A percentile compares a stretch with the other conserved stretches of the same genome.
phyloP scores from a whole-genome alignment of 2,797 vertebrate genomes.

The Poecilia wingei region DNA sequence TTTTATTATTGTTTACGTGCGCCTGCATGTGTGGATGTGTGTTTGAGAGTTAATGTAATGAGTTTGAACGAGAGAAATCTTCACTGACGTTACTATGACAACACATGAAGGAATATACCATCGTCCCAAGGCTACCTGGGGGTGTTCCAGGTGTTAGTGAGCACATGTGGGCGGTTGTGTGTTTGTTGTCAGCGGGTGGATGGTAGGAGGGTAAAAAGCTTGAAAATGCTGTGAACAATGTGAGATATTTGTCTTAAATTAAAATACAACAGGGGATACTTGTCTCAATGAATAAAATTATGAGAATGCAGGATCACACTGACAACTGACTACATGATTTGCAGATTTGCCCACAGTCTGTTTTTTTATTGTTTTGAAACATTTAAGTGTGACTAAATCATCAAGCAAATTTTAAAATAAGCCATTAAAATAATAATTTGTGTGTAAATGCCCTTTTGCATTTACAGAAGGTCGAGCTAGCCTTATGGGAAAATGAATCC shows the following conservation, averaged over 20 bases:
- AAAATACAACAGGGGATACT: not conserved
- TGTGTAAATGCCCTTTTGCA: not conserved
- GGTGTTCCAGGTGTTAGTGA: constrained; percentile 58
- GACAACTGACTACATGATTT: not conserved
- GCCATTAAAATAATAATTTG: not conserved
- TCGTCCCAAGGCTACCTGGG: constrained; percentile 66
- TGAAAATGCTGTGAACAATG: constrained; percentile 27
- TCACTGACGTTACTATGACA: constrained; percentile 86
- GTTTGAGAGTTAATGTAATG: constrained; percentile 71
- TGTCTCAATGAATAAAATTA: not conserved
- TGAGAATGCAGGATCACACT: constrained; percentile 1
- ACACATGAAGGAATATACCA: constrained; percentile 82
- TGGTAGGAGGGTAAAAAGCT: constrained; percentile 24
- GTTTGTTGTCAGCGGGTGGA: constrained; percentile 35
- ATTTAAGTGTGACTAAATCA: not conserved
- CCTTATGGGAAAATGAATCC: not conserved
- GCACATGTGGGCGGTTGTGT: constrained; percentile 38
- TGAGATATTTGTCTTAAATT: constrained; percentile 7
- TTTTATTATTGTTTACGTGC: constrained; percentile 34
- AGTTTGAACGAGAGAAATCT: constrained; percentile 78
- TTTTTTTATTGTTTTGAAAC: not conserved
- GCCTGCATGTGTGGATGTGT: constrained; percentile 20
- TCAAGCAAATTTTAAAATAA: not conserved
- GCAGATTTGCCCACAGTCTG: not conserved
- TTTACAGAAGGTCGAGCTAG: too few relatives aligned